Evolutionary conservation across 2,888 invertebrate species (phyloP).

Genomic region (Plemyria rubiginata): DNA sequence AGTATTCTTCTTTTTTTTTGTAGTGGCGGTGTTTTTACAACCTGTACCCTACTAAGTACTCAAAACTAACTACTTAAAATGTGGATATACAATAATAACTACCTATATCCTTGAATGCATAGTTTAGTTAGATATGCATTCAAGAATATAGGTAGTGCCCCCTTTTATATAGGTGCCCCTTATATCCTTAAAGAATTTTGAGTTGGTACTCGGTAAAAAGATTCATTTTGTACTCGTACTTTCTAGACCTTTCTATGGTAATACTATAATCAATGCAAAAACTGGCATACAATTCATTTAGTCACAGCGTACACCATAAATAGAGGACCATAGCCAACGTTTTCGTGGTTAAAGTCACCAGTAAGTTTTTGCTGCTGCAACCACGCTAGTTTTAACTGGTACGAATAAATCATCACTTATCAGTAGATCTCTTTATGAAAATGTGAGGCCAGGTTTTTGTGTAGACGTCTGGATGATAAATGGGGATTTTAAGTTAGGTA

Average conservation of each 20-base stretch:
- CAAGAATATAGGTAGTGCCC: too few relatives aligned
- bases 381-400: slow-evolving; percentile 42
- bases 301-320: slow-evolving; percentile 10
- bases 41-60: too few relatives aligned
- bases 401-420: slow-evolving; percentile 46
- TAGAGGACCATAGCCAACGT: slow-evolving; percentile 21
- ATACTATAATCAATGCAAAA: background rate
- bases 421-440: slow-evolving; percentile 44
- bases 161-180: too few relatives aligned
- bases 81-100: too few relatives aligned
- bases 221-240: background rate
- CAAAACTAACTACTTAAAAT: too few relatives aligned
- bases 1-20: too few relatives aligned
- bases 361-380: slow-evolving; percentile 40
- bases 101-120: too few relatives aligned
- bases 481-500: slow-evolving; percentile 32
- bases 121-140: too few relatives aligned
- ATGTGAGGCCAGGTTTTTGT: slow-evolving; percentile 43
- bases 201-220: too few relatives aligned
- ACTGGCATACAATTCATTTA: background rate
- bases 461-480: slow-evolving; percentile 40
- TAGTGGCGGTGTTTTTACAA: too few relatives aligned
- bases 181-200: too few relatives aligned
- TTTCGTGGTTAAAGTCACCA: slow-evolving; percentile 40
- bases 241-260: background rate